Evolutionary conservation across 2,888 invertebrate genomes (phyloP), one percentile per base, ranked within the genome.

Genomic region (Eilema griseolum): DNA sequence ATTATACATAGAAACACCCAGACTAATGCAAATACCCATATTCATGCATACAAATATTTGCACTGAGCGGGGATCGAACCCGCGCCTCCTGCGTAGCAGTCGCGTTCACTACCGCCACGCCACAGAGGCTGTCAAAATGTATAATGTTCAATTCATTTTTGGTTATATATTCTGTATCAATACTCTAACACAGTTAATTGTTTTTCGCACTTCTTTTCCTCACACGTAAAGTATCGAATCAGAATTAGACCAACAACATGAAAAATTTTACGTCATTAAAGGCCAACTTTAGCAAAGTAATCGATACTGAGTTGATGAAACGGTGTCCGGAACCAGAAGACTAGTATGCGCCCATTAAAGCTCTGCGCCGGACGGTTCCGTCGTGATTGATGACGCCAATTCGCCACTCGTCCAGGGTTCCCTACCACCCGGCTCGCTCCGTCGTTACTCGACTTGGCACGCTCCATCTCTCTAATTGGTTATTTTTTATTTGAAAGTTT

Each of bases 361-460:
- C 89, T 84, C 86, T 89, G 89, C 85, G 86, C 86, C 85, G 85
- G 88, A 88, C 88, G 88, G 86, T 85, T 81, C 81, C 77, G 77
- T 75, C 75, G 89, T 93, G 93, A 94, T 94, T 93, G 93, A 94
- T 94, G 93, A 91, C 85, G 90, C 88, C 92, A 92, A 92, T 93
- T 90, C 91, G 89, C 91, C 88, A 90, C 89, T 91, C 89, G 90
- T 86, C 90, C 89, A 84, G 86, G 75, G 68, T 75, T 65, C 78
- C 73, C 70, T 67, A 70, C 74, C 77, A 75, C 73, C 75, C 76
- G 72, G 72, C 78, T 70, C 79, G 73, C 76, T 77, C 75, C 77
- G 72, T 76, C 79, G 71, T 79, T 80, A 76, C 80, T 73, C 78
- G 76, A 86, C 81, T 87, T 85, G 86, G 85, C 87, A 85, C 78